These are phyloP conservation scores for Harpagoxenus sublaevis DNA, from an alignment of 2,888 invertebrate species.

Conservation along the genomic window DNA sequence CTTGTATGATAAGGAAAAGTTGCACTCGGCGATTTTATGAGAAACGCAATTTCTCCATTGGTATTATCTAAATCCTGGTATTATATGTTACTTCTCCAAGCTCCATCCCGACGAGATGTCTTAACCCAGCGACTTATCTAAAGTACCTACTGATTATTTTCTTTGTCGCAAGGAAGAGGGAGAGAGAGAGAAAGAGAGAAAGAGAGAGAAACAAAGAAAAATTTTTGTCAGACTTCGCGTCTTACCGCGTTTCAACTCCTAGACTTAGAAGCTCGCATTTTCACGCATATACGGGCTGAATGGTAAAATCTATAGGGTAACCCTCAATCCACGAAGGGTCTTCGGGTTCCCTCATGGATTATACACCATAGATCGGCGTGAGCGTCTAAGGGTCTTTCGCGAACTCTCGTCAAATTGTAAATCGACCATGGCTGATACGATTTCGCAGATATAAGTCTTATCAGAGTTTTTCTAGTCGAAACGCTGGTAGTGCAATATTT, in stretches of 20 bases:
- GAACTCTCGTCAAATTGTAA: constrained; percentile 48
- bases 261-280: background rate
- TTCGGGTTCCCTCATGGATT: background rate
- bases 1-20: background rate
- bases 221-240: constrained; percentile 37
- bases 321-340: background rate
- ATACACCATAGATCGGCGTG: background rate
- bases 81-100: constrained; percentile 46
- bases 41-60: constrained; percentile 36
- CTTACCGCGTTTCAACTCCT: background rate
- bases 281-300: constrained; percentile 11
- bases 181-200: background rate
- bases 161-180: background rate
- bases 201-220: background rate
- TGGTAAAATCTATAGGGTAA: constrained; percentile 39
- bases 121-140: constrained; percentile 3
- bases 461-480: constrained; percentile 30
- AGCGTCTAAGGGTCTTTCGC: constrained; percentile 6
- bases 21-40: background rate
- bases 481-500: background rate
- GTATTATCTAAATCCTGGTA: constrained; percentile 40
- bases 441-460: constrained; percentile 28
- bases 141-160: constrained; percentile 50
- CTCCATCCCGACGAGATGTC: constrained; percentile 20
- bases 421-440: constrained; percentile 35